A percentile compares a stretch with the other conserved stretches of the same genome.
These are phyloP conservation scores for Sinonovacula constricta DNA, from an alignment of 1,140 invertebrate species.

Conservation along the genomic window DNA sequence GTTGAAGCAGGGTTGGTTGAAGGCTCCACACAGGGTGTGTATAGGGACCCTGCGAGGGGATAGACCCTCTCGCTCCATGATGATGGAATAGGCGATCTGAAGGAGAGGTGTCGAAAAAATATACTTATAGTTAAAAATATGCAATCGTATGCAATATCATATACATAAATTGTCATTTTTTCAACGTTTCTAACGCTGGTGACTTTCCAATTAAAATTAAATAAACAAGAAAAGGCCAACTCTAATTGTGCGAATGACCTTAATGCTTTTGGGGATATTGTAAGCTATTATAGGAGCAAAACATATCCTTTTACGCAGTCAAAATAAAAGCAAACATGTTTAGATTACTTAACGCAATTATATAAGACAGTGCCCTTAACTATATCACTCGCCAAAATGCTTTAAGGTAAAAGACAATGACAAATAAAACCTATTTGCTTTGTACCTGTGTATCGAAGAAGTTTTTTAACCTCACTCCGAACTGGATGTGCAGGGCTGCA, in stretches of 20 bases:
- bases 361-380: not conserved
- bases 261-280: too few relatives aligned
- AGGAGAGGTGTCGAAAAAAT: too few relatives aligned
- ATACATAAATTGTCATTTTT: too few relatives aligned
- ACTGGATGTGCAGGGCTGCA: slow-evolving; percentile 44
- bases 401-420: too few relatives aligned
- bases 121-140: too few relatives aligned
- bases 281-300: not conserved
- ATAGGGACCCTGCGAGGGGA: slow-evolving; percentile 52
- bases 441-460: slow-evolving; percentile 62
- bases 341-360: not conserved
- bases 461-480: slow-evolving; percentile 49
- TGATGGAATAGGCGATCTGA: slow-evolving; percentile 55
- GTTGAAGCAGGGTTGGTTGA: slow-evolving; percentile 12
- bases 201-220: too few relatives aligned
- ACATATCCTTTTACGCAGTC: not conserved
- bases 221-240: too few relatives aligned
- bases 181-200: too few relatives aligned
- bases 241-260: too few relatives aligned
- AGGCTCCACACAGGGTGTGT: slow-evolving; percentile 51
- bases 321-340: not conserved
- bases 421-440: too few relatives aligned
- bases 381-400: not conserved
- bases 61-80: slow-evolving; percentile 56
- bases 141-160: too few relatives aligned